Conservation (phyloP, 37 sponge, comb jelly and placozoan genomes). For the Trichoplax adhaerens region DNA sequence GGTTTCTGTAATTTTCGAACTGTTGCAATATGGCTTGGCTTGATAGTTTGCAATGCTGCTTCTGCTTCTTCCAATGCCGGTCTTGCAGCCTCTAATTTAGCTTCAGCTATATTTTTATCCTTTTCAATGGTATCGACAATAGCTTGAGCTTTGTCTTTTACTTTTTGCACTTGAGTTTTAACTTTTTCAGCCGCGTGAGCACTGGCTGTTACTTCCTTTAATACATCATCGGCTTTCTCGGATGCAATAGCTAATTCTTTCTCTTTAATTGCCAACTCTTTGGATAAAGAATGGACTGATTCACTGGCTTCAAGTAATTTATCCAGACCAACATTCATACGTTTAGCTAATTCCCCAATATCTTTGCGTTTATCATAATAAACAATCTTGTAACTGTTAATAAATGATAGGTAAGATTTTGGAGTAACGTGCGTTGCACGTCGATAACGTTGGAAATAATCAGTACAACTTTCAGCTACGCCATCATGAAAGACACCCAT, state of each 20-base stretch:
- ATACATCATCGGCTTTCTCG: conserved; percentile 80
- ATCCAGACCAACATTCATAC: conserved; percentile 90
- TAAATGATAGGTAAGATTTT: conserved; percentile 95
- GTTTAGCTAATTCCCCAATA: conserved; percentile 59
- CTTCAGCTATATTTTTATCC: conserved; percentile 83
- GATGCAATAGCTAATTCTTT: conserved; percentile 83
- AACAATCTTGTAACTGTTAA: conserved; percentile 74
- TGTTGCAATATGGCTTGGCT: conserved; percentile 88
- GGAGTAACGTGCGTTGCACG: conserved; percentile 97
- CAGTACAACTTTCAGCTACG: conserved; percentile 88
- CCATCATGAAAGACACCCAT: conserved; percentile 97
- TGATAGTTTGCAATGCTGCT: conserved; percentile 91
- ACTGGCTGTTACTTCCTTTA: conserved; percentile 82
- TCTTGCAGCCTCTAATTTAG: conserved; percentile 72
- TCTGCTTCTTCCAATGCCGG: conserved; percentile 96
- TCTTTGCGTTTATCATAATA: conserved; percentile 67
- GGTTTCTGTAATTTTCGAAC: conserved; percentile 94
- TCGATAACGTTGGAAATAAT: conserved; percentile 79
- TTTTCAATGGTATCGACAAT: conserved; percentile 79
- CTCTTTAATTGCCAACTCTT: conserved; percentile 86
- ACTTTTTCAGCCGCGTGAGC: conserved; percentile 98
- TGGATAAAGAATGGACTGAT: conserved; percentile 57
- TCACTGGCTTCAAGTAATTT: conserved; percentile 89
- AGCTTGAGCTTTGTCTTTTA: conserved; percentile 95
- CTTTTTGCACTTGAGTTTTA: conserved; percentile 90